phyloP scores from a whole-genome alignment of 2,113 vertebrate genomes.

The Centropristis striata region DNA sequence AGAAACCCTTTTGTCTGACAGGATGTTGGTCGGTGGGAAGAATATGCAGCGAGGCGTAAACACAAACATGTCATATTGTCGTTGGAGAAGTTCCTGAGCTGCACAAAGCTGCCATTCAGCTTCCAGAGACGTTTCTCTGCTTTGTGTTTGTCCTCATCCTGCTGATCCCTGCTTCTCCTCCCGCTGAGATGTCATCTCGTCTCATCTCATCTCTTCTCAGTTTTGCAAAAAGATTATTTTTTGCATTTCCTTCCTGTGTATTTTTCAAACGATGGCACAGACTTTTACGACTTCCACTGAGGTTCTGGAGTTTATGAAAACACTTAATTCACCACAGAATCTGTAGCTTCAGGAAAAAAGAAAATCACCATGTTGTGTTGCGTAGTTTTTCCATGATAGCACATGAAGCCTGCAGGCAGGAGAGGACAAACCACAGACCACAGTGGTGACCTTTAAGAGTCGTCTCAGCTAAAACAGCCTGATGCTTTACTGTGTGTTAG shows the following conservation, averaged over 20 bases:
- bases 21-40: constrained; percentile 36
- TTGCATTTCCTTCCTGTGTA: not conserved
- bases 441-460: constrained; percentile 38
- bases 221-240: not conserved
- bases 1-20: constrained; percentile 26
- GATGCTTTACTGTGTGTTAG: constrained; percentile 32
- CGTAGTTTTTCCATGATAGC: constrained; percentile 29
- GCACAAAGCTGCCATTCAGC: constrained; percentile 3
- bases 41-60: constrained; percentile 47
- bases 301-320: not conserved
- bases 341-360: not conserved
- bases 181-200: no score
- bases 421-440: constrained; percentile 6
- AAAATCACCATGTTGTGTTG: not conserved
- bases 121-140: not conserved
- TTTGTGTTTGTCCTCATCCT: not conserved
- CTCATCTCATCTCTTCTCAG: not conserved
- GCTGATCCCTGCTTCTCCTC: not conserved
- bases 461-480: constrained; percentile 40
- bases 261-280: not conserved
- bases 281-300: not conserved
- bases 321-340: not conserved
- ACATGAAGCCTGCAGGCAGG: not conserved
- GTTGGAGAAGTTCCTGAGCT: not conserved
- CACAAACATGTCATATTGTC: constrained; percentile 49